Evolutionary conservation across 2,888 invertebrate genomes (phyloP).

Genomic region (Temnothorax unifasciatus): DNA sequence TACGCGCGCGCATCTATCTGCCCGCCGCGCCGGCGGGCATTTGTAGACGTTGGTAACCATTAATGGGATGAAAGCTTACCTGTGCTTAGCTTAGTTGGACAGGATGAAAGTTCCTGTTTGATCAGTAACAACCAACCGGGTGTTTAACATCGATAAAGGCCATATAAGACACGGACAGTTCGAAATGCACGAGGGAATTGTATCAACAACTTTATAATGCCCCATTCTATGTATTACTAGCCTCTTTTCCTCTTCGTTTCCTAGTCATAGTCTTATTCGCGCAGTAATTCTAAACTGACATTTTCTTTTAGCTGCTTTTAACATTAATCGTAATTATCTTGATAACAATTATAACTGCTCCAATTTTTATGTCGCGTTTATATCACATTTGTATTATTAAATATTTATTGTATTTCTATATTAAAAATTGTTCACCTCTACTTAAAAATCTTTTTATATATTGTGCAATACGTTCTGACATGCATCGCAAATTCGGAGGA

Average conservation of each 20-base stretch:
- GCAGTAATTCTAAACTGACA: not conserved
- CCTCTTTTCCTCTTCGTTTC: not conserved
- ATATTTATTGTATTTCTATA: not conserved
- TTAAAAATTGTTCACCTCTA: not conserved
- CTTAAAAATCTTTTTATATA: not conserved
- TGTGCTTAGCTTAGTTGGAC: conserved; percentile 50
- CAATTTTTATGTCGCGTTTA: not conserved
- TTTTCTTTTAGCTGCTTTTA: not conserved
- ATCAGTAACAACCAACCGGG: conserved; percentile 12
- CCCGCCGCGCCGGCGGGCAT: conserved; percentile 47
- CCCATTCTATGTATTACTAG: not conserved
- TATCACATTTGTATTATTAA: not conserved
- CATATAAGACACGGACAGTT: conserved; percentile 7
- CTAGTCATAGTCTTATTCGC: not conserved
- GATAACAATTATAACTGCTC: not conserved
- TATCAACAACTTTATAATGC: conserved; percentile 3
- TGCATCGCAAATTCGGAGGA: not conserved
- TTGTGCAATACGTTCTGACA: not conserved
- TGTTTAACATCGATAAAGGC: conserved; percentile 39
- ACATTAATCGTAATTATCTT: not conserved
- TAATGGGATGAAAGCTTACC: conserved; percentile 55
- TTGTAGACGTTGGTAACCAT: conserved; percentile 49
- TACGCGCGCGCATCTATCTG: conserved; percentile 40
- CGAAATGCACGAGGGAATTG: not conserved
- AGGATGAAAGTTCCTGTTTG: conserved; percentile 53